Conservation (phyloP, 2,113 vertebrate species). For the Sphyrna mokarran region DNA sequence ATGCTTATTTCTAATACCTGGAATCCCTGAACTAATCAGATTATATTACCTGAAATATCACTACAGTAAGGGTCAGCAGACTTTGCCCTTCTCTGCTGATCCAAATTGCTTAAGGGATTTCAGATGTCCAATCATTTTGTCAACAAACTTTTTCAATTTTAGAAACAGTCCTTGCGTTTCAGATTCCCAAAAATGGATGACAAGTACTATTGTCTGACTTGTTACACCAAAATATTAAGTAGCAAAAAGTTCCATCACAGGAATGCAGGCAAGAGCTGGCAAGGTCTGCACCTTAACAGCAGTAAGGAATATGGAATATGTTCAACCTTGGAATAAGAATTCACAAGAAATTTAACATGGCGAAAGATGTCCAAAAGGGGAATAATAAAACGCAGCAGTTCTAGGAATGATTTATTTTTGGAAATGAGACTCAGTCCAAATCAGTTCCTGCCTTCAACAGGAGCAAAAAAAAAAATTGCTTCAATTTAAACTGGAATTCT, state of each 20-base stretch:
- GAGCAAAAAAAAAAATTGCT: not conserved
- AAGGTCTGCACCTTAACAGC: not conserved
- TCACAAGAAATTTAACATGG: not conserved
- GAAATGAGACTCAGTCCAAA: not conserved
- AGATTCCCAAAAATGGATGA: not conserved
- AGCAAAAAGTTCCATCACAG: not conserved
- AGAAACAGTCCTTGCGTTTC: not conserved
- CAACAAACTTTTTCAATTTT: not conserved
- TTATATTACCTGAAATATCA: not conserved
- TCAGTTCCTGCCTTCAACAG: not conserved
- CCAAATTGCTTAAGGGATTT: not conserved
- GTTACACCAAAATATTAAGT: not conserved
- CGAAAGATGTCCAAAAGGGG: not conserved
- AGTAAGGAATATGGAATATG: not conserved
- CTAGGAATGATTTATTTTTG: not conserved
- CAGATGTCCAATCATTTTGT: not conserved
- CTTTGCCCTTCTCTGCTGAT: not conserved
- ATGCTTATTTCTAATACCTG: not conserved
- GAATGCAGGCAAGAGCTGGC: not conserved
- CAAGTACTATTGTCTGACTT: not conserved
- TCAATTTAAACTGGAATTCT: not conserved
- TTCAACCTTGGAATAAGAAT: not conserved
- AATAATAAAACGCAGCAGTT: not conserved
- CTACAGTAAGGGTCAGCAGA: not conserved
- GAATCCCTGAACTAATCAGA: conserved; percentile 7